phyloP scores from a whole-genome alignment of 2,797 vertebrate species.

The Periophthalmus magnuspinnatus region DNA sequence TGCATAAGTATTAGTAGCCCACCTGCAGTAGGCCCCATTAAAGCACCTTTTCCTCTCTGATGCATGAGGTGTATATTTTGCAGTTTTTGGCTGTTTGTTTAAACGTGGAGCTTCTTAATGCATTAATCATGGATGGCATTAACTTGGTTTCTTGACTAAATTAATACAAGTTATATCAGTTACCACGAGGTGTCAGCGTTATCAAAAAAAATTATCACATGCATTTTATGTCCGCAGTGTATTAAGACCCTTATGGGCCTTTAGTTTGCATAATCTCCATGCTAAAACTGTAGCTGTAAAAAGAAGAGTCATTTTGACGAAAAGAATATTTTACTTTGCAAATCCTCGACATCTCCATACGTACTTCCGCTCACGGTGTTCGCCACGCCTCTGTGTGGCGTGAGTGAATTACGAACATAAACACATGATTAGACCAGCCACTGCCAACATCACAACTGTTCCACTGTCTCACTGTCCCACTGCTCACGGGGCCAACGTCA shows the following conservation, averaged over 20 bases:
- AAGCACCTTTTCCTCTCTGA: no score
- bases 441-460: not conserved
- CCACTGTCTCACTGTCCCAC: not conserved
- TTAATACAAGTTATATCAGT: not conserved
- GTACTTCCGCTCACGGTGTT: no score
- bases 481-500: not conserved
- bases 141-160: not conserved
- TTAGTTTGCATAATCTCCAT: no score
- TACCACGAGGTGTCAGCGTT: not conserved
- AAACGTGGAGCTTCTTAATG: no score
- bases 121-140: no score
- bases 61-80: no score
- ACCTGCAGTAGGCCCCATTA: no score
- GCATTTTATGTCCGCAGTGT: no score
- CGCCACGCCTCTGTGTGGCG: not conserved
- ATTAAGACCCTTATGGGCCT: no score
- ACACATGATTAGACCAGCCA: not conserved
- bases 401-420: not conserved
- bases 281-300: not conserved
- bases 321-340: not conserved
- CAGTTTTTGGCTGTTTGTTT: no score
- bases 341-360: not conserved
- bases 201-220: not conserved
- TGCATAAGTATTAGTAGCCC: no score
- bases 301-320: conserved; percentile 9